Base-by-base conservation (phyloP, 2,888 invertebrate species). In the Hydraecia micacea region DNA sequence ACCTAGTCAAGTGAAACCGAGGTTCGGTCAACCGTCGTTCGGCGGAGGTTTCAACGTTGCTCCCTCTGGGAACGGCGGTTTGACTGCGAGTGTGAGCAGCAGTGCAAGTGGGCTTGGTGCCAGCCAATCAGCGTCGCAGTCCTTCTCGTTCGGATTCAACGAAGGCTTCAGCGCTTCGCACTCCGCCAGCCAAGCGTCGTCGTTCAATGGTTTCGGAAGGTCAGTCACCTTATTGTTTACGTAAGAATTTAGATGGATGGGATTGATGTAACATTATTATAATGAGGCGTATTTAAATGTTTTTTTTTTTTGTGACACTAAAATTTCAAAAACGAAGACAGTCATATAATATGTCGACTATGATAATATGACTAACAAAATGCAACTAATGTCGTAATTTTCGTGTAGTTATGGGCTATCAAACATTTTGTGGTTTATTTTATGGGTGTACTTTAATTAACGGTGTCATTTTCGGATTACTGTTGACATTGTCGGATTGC, bases 101-200 rank as follows among this genome's bases (percentile, higher is more conserved):
- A 96, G 97, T 75, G 94, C 92, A 0, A 95, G 92, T 78, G 96
- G 95, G 2, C 93, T 91, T 25, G 96, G 97, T 1, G 89, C 91
- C n/a, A 97, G 96, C 80, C 97, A 97, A 36, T 93, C 97, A 0
- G 97, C 97, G 0, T 95, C 96, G 5, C 97, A 97, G 84, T 96
- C 96, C 0, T 95, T 97, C 89, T 95, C 96, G 0, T 95, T 97
- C 75, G 97, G 97, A n/a, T 96, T 96, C 86, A 95, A 94, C 76
- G 95, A 97, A 84, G 97, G 97, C 15, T 97, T 97, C 90, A 96
- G 97, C 86, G 95, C 96, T 46, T 97, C 97, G 6, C 97, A 97
- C 63, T 96, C 97, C 2, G 96, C 96, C 46, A 97, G 97, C 77
- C 96, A 97, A 85, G 93, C 97, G 18, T 93, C 97, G 0, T 96